These are phyloP conservation scores for Apis laboriosa DNA, from an alignment of 1,140 invertebrate genomes.

Conservation along the genomic window DNA sequence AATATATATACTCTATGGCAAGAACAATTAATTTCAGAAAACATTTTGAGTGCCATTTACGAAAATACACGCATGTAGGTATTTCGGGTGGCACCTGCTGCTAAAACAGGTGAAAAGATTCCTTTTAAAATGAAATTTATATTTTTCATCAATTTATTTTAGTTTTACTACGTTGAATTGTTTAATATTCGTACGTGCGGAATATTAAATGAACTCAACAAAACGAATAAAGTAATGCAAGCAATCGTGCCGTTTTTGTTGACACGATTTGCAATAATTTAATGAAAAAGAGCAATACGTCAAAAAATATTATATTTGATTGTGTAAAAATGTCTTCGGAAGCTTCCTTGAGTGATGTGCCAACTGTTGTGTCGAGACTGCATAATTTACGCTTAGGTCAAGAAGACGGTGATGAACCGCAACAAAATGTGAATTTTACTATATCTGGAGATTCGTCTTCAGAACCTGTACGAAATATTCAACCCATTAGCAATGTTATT, in stretches of 20 bases:
- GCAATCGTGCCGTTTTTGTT: slow-evolving; percentile 23
- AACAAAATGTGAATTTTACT: slow-evolving; percentile 40
- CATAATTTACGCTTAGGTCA: slow-evolving; percentile 58
- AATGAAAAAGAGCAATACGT: slow-evolving; percentile 61
- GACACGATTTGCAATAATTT: slow-evolving; percentile 43
- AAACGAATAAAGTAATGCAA: not conserved
- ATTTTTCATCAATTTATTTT: not conserved
- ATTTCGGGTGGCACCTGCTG: slow-evolving; percentile 17
- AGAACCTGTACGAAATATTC: slow-evolving; percentile 68
- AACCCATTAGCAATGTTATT: slow-evolving; percentile 63
- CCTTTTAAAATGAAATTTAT: slow-evolving; percentile 2
- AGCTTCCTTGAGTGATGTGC: slow-evolving; percentile 58
- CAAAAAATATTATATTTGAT: slow-evolving; percentile 52
- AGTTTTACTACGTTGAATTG: not conserved
- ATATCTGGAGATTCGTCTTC: slow-evolving; percentile 22
- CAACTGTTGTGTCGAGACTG: slow-evolving; percentile 60
- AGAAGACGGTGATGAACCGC: slow-evolving; percentile 60
- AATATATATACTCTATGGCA: slow-evolving; percentile 2
- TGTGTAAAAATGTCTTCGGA: slow-evolving; percentile 69
- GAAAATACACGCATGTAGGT: slow-evolving; percentile 1
- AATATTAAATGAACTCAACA: not conserved
- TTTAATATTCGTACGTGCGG: not conserved
- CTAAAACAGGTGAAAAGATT: slow-evolving; percentile 17
- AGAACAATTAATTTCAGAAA: slow-evolving; percentile 24
- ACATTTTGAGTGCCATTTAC: slow-evolving; percentile 29